These are phyloP conservation scores for Eciton burchellii DNA, from an alignment of 1,140 invertebrate species.

Conservation along the genomic window DNA sequence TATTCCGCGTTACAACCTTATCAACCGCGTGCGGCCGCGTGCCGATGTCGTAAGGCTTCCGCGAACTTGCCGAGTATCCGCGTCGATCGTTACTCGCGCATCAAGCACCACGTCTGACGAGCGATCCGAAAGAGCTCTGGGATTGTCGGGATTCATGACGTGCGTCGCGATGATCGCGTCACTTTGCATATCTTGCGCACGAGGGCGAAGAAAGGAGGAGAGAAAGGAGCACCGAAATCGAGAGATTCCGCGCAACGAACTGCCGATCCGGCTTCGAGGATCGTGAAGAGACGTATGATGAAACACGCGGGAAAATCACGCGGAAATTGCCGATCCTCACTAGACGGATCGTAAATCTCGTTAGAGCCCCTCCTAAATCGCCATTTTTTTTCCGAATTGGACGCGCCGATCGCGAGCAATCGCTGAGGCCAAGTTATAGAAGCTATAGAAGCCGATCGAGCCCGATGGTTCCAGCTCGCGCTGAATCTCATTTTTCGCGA, in stretches of 20 bases:
- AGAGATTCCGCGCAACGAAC: constrained; percentile 34
- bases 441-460: neutral
- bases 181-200: constrained; percentile 44
- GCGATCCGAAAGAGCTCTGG: constrained; percentile 44
- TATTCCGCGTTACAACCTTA: constrained; percentile 53
- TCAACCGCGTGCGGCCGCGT: constrained; percentile 45
- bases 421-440: neutral
- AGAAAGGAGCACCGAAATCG: neutral
- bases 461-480: neutral
- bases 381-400: neutral
- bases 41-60: constrained; percentile 58
- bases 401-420: neutral
- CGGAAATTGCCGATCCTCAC: neutral
- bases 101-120: constrained; percentile 43
- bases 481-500: neutral
- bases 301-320: neutral
- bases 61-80: constrained; percentile 45
- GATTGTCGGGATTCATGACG: constrained; percentile 23
- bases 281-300: neutral
- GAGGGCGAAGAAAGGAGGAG: neutral
- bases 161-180: constrained; percentile 28
- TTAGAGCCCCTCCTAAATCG: neutral
- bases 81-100: constrained; percentile 38
- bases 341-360: neutral
- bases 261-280: neutral